Evolutionary conservation across 1,140 invertebrate species (phyloP).

Genomic region (Eubasilissa regina): DNA sequence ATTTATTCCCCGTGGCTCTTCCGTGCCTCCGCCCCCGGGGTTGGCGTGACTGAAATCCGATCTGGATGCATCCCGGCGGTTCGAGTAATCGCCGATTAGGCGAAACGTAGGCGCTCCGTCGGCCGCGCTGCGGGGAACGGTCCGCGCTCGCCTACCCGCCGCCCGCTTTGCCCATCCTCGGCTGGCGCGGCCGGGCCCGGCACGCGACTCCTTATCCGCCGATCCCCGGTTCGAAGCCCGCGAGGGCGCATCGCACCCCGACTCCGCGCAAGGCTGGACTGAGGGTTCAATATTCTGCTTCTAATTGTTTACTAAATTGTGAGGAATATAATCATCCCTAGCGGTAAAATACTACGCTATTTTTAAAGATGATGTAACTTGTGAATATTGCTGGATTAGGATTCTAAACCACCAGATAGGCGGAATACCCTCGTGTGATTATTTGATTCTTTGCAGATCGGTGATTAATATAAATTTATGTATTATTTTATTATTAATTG

Average conservation of each 20-base stretch:
- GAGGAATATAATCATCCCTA: too few relatives aligned
- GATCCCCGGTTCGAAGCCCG: slow-evolving; percentile 42
- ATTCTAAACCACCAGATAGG: too few relatives aligned
- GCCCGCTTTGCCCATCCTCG: not conserved
- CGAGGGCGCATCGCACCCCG: slow-evolving; percentile 9
- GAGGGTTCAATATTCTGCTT: too few relatives aligned
- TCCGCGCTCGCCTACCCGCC: slow-evolving; percentile 2
- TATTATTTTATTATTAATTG: too few relatives aligned
- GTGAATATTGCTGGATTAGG: too few relatives aligned
- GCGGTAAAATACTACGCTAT: too few relatives aligned
- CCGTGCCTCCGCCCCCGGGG: not conserved
- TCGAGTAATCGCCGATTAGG: not conserved
- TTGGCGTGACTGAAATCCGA: slow-evolving; percentile 18
- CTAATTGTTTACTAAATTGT: too few relatives aligned
- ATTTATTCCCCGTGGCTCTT: slow-evolving; percentile 17
- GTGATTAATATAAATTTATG: too few relatives aligned
- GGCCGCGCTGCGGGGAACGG: slow-evolving; percentile 7
- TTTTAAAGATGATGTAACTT: too few relatives aligned
- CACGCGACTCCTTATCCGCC: slow-evolving; percentile 31
- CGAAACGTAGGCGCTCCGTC: slow-evolving; percentile 20
- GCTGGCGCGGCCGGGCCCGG: slow-evolving; percentile 16
- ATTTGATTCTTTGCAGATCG: too few relatives aligned
- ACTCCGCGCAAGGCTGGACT: too few relatives aligned
- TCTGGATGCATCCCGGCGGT: slow-evolving; percentile 10
- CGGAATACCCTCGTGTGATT: too few relatives aligned